Base-by-base conservation (phyloP, 2,113 vertebrate genomes). In the Datnioides undecimradiatus region DNA sequence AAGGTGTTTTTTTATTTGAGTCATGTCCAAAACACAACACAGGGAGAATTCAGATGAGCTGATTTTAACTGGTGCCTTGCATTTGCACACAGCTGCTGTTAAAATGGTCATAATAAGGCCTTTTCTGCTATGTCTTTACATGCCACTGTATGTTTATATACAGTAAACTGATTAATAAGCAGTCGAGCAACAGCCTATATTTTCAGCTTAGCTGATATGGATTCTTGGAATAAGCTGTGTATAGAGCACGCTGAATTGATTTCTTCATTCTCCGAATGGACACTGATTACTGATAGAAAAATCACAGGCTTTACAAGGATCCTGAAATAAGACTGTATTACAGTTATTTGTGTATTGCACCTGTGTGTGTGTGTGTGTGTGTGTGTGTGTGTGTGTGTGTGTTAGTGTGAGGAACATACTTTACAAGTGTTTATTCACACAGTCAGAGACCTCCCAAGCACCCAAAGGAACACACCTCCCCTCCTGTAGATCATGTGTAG, bases 231-330 rank as follows among this genome's bases (percentile, higher is more conserved):
- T 75, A 71, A 73, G 67, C 76, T 57, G 70, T 45, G 52, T 60
- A 70, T 62, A 59, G 76, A 54, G 62, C 80, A 80, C 1, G 19
- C 79, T 83, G 66, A 76, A 87, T 87, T 76, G 76, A 87, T 84
- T 76, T 78, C 71, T 81, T 90, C 71, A 72, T 77, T 80, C 84
- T 73, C 55, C 87, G 60, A 89, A 90, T 79, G 68, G 73, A 83
- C 79, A 41, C 78, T 66, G 60, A 86, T 87, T 80, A 86, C 70
- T 14, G 7, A 82, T 68, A 52, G 54, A 62, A 49, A 83, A 83
- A 83, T 77, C 59, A 65, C 17, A 68, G 45, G 54, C 38, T 73
- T 75, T 46, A 58, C 70, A 64, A 16, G 46, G 23, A 67, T 63
- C 11, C 48, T 52, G n/a, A 88, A 77, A 83, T 57, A 52, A 63